Base-by-base conservation (phyloP, 2,888 invertebrate genomes). In the Lepidocyrtinus sp. region DNA sequence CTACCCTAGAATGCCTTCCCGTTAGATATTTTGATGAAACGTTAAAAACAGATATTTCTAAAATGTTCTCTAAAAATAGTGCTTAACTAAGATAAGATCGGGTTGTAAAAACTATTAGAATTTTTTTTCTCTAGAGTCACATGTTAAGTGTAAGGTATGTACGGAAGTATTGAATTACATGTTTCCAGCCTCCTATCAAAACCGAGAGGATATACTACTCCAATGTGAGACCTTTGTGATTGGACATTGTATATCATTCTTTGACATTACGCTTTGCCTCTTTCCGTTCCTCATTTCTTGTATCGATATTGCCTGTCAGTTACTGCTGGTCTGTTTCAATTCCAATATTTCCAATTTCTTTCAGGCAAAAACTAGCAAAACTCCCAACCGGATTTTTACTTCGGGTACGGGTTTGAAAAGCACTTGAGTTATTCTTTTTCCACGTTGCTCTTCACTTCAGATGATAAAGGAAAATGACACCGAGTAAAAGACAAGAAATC, bases 241-340 rank as follows among this genome's bases (percentile, higher is more conserved):
- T 78, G 78, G 68, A 67, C 78, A 73, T 73, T 78, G 72, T 78
- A 78, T 78, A 78, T 78, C 78, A 78, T 73, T 78, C 72, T 62
- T 50, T 78, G 72, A 72, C 67, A 61, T 45, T n/a, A 17, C 72
- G 15, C 36, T 62, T 65, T 45, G 21, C 17, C 27, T 46, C 62
- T 76, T 62, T 46, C 22, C 61, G 45, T 24, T 68, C 61, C 55
- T 70, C 63, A 27, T 26, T 71, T 36, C 36, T 19, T 61, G 69
- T 75, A 75, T 69, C 69, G 71, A 71, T 77, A 77, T 77, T 77
- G 71, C 22, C 71, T 77, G 77, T 77, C 75, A 75, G 62, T 75
- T 75, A 69, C 70, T 77, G 65, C 77, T 59, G 70, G 69, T 71
- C 65, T 69, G 59, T 64, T 71, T 71, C 77, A 71, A 65, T 71